A percentile compares a stretch with the other conserved stretches of the same genome.
These are phyloP conservation scores for Clarias magur DNA, from an alignment of 2,113 vertebrate genomes.

Conservation along the genomic window DNA sequence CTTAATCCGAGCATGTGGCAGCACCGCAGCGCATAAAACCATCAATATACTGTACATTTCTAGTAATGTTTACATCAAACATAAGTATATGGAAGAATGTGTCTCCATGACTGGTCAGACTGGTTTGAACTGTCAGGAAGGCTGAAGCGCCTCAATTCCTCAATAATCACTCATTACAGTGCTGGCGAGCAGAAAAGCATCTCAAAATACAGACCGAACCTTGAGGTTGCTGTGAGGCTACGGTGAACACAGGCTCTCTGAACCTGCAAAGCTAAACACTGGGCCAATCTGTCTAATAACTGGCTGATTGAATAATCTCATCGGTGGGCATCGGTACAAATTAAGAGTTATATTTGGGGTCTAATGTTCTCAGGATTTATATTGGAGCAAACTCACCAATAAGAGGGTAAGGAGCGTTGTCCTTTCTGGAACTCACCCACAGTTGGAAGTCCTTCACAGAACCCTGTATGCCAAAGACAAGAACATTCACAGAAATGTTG, in stretches of 20 bases:
- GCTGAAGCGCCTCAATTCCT: not conserved
- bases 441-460: conserved; percentile 87
- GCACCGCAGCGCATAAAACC: not conserved
- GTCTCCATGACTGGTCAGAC: not conserved
- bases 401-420: conserved; percentile 91
- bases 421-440: conserved; percentile 94
- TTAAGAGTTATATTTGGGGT: not conserved
- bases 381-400: conserved; percentile 84
- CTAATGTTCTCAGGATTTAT: not conserved
- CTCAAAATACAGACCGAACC: not conserved
- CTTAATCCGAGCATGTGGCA: not conserved
- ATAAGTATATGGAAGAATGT: not conserved
- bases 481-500: conserved; percentile 34
- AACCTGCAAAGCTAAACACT: not conserved
- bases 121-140: not conserved
- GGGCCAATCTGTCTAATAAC: not conserved
- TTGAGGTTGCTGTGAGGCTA: not conserved
- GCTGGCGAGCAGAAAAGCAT: not conserved
- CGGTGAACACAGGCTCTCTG: not conserved
- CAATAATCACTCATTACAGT: not conserved
- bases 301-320: not conserved
- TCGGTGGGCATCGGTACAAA: not conserved
- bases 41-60: not conserved
- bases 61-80: not conserved
- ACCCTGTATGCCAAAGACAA: conserved; percentile 71